A percentile compares a stretch with the other conserved stretches of the same genome.
Conservation (phyloP, 2,888 invertebrate species). For the Aricia artaxerxes region DNA sequence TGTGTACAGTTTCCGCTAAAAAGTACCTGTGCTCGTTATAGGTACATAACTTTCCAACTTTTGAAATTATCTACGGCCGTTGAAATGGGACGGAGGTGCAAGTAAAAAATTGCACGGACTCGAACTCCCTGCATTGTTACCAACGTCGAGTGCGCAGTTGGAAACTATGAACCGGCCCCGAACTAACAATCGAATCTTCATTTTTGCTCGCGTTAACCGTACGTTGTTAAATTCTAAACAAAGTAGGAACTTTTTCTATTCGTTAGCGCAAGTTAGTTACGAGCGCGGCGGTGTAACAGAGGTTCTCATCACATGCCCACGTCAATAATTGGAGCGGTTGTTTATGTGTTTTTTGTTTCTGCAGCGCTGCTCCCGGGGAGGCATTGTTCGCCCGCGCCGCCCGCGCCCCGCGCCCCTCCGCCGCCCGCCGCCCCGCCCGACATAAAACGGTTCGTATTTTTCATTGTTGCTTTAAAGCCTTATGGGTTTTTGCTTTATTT, state of each 20-base stretch:
- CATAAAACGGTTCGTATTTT: slow-evolving; percentile 79
- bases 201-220: slow-evolving; percentile 23
- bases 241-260: slow-evolving; percentile 28
- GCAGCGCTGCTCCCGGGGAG: slow-evolving; percentile 69
- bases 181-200: slow-evolving; percentile 1
- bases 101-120: not conserved
- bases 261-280: slow-evolving; percentile 30
- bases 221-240: slow-evolving; percentile 32
- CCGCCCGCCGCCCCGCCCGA: slow-evolving; percentile 53
- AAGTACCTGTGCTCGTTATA: not conserved
- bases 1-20: not conserved
- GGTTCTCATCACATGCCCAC: slow-evolving; percentile 67
- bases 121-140: not conserved
- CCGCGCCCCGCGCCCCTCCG: slow-evolving; percentile 49
- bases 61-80: not conserved
- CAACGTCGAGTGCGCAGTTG: not conserved
- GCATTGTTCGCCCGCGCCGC: slow-evolving; percentile 67
- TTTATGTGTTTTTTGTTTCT: slow-evolving; percentile 73
- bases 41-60: not conserved
- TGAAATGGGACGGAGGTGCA: not conserved
- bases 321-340: slow-evolving; percentile 78
- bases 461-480: slow-evolving; percentile 79
- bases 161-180: not conserved
- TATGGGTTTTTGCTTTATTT: slow-evolving; percentile 79
- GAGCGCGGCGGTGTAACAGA: slow-evolving; percentile 48